Evolutionary conservation across 2,113 vertebrate genomes (phyloP).

Genomic region (Triplophysa dalaica): DNA sequence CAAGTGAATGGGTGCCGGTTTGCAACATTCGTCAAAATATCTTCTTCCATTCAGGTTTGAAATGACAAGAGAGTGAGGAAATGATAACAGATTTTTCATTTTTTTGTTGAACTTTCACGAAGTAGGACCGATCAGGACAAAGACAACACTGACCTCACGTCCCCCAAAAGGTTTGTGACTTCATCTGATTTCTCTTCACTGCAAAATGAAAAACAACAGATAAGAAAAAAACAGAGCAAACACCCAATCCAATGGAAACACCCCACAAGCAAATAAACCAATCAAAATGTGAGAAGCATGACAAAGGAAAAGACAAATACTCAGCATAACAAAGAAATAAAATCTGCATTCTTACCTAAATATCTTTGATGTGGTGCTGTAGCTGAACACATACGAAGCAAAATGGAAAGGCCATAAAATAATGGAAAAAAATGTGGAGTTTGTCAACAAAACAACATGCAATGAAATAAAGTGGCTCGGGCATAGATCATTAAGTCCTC

Average conservation of each 20-base stretch:
- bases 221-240: not conserved
- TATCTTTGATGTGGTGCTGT: conserved; percentile 93
- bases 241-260: not conserved
- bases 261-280: not conserved
- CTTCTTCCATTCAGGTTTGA: no score
- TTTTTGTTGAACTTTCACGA: no score
- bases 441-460: not conserved
- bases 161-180: conserved; percentile 94
- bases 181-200: conserved; percentile 99
- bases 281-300: conserved; percentile 5
- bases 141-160: conserved; percentile 82
- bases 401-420: not conserved
- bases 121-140: no score
- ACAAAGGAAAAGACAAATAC: not conserved
- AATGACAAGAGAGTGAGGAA: no score
- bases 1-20: not conserved
- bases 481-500: not conserved
- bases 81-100: no score
- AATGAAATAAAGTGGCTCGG: not conserved
- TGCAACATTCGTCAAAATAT: no score
- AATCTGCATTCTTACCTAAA: conserved; percentile 82
- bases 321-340: not conserved
- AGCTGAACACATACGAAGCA: conserved; percentile 72
- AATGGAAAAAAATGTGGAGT: not conserved
- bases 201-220: conserved; percentile 58